phyloP scores from a whole-genome alignment of 2,797 vertebrate species.

The Pteronotus mesoamericanus region DNA sequence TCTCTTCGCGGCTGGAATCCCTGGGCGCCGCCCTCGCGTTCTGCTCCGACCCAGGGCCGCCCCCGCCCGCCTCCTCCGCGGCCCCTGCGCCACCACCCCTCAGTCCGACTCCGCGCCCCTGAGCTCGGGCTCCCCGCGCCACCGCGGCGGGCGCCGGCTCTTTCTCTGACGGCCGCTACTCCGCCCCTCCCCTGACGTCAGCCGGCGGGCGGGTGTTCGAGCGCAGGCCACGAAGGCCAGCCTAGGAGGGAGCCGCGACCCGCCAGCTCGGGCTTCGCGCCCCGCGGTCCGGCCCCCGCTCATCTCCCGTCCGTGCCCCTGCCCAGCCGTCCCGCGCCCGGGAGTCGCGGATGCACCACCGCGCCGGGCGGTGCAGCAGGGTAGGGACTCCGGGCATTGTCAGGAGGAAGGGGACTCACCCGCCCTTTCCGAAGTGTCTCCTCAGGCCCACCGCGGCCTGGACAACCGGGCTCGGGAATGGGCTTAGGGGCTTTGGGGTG shows the following conservation, averaged over 20 bases:
- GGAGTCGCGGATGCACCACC: not conserved
- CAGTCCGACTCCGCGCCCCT: slow-evolving; percentile 15
- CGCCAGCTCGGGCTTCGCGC: accelerated
- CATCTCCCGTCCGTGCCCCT: not conserved
- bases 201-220: slow-evolving; percentile 8
- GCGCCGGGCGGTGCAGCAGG: not conserved
- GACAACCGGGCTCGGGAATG: not conserved
- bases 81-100: slow-evolving; percentile 35
- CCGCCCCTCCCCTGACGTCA: slow-evolving; percentile 75
- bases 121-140: slow-evolving; percentile 50
- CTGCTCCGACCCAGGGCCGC: not conserved
- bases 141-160: slow-evolving; percentile 54
- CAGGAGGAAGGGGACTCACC: slow-evolving; percentile 44
- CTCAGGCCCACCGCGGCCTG: not conserved
- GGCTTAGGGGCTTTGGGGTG: not conserved
- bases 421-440: not conserved
- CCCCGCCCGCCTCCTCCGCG: not conserved
- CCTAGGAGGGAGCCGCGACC: slow-evolving; percentile 19
- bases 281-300: not conserved
- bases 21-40: slow-evolving; percentile 58
- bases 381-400: not conserved
- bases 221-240: slow-evolving; percentile 38
- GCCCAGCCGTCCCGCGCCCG: not conserved
- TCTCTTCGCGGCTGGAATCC: not conserved
- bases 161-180: slow-evolving; percentile 15